These are phyloP conservation scores for Epinephelus moara DNA, from an alignment of 2,113 vertebrate species.

Conservation along the genomic window DNA sequence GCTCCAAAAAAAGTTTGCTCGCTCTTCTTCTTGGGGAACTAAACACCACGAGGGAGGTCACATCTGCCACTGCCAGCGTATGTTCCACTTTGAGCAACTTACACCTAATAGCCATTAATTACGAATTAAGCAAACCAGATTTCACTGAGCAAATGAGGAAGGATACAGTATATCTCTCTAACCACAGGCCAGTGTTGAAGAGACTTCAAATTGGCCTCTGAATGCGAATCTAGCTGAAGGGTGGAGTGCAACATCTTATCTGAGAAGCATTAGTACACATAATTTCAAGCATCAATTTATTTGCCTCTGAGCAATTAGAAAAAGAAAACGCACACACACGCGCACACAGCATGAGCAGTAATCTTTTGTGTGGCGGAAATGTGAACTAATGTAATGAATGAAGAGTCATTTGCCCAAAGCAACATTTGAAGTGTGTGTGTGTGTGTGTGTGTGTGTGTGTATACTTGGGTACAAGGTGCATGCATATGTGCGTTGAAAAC, in stretches of 20 bases:
- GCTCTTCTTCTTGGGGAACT: constrained; percentile 28
- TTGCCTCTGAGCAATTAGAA: constrained; percentile 67
- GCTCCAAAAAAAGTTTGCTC: constrained; percentile 37
- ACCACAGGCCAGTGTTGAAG: constrained; percentile 44
- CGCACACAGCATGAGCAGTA: constrained; percentile 50
- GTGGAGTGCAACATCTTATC: constrained; percentile 60
- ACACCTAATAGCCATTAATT: constrained; percentile 38
- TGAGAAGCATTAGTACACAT: constrained; percentile 57
- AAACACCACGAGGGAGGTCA: constrained; percentile 41
- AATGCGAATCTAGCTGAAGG: constrained; percentile 57
- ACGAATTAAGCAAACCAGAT: constrained; percentile 45
- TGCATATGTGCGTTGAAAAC: constrained; percentile 39
- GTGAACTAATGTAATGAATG: constrained; percentile 81
- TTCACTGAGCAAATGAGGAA: constrained; percentile 46
- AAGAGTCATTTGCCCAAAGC: constrained; percentile 74
- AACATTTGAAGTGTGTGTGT: constrained; percentile 46
- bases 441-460: constrained; percentile 2
- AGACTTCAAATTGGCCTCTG: constrained; percentile 53
- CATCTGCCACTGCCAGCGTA: constrained; percentile 24
- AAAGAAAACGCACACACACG: background rate
- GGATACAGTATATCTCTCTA: constrained; percentile 34
- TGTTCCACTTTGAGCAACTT: constrained; percentile 14
- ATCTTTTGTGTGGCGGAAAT: constrained; percentile 76
- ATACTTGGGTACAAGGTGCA: background rate
- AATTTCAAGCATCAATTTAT: constrained; percentile 65